These are phyloP conservation scores for Xestia c-nigrum DNA, from an alignment of 2,888 invertebrate genomes.

Conservation along the genomic window DNA sequence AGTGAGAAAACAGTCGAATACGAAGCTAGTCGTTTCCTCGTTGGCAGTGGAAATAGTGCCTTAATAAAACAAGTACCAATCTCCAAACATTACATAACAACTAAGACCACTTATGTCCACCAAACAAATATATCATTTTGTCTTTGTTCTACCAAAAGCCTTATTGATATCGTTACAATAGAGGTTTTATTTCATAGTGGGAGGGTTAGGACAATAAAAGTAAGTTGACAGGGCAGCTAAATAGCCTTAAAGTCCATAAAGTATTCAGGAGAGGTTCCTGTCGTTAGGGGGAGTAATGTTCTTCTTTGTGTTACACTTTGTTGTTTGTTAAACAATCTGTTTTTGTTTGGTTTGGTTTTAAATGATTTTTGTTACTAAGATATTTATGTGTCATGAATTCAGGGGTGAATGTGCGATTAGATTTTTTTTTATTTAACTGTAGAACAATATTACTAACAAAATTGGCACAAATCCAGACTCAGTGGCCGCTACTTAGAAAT, in stretches of 20 bases:
- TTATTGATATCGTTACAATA: slow-evolving; percentile 73
- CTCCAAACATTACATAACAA: slow-evolving; percentile 32
- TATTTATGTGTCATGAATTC: neutral
- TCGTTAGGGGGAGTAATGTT: slow-evolving; percentile 43
- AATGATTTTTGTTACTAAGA: slow-evolving; percentile 32
- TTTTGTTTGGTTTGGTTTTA: slow-evolving; percentile 35
- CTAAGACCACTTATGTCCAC: slow-evolving; percentile 13
- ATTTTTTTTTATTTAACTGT: neutral
- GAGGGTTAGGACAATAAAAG: slow-evolving; percentile 66
- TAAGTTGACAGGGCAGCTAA: slow-evolving; percentile 64
- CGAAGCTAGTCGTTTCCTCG: neutral
- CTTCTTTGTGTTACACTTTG: slow-evolving; percentile 41
- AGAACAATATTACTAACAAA: neutral
- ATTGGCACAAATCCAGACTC: neutral
- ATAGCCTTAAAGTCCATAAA: slow-evolving; percentile 75
- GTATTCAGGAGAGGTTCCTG: slow-evolving; percentile 72
- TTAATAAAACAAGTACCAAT: slow-evolving; percentile 9
- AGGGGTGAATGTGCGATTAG: neutral
- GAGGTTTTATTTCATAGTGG: slow-evolving; percentile 68
- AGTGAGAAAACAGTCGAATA: neutral
- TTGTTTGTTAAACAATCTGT: slow-evolving; percentile 42
- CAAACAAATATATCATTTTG: slow-evolving; percentile 45
- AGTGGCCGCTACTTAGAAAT: too few species aligned
- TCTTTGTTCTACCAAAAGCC: slow-evolving; percentile 64
- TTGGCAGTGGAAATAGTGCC: neutral